A percentile compares a stretch with the other conserved stretches of the same genome.
Conservation (phyloP, 23 tunicate species). For the Corella eumyota region DNA sequence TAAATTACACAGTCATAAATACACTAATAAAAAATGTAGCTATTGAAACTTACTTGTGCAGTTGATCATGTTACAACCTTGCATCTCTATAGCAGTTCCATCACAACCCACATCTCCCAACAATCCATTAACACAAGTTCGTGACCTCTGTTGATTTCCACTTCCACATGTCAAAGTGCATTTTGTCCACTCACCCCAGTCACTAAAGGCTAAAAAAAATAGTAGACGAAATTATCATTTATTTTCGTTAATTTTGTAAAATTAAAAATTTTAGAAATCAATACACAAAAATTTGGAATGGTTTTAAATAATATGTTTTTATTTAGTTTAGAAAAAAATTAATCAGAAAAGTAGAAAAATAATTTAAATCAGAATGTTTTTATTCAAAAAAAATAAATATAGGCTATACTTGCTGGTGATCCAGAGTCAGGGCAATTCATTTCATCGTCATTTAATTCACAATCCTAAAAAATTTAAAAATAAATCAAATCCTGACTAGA, state of each 20-base stretch:
- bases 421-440: slow-evolving; percentile 13
- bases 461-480: slow-evolving; percentile 68
- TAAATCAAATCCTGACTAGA: too few species aligned
- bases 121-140: slow-evolving; percentile 25
- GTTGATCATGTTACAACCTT: background rate
- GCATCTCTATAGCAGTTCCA: background rate
- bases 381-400: too few species aligned
- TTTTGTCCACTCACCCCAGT: slow-evolving; percentile 12
- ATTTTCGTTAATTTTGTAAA: too few species aligned
- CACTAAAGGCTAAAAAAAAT: too few species aligned
- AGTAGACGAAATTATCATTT: background rate
- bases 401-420: slow-evolving; percentile 19
- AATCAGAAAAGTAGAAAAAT: too few species aligned
- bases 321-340: too few species aligned
- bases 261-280: too few species aligned
- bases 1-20: too few species aligned
- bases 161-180: slow-evolving; percentile 51
- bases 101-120: slow-evolving; percentile 1
- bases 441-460: slow-evolving; percentile 46
- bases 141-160: slow-evolving; percentile 18
- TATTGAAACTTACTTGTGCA: background rate
- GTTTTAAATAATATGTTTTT: too few species aligned
- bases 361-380: too few species aligned
- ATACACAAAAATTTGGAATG: too few species aligned
- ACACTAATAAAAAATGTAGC: too few species aligned